Conservation (phyloP, 2,113 vertebrate species). For the Psephotus haematonotus region DNA sequence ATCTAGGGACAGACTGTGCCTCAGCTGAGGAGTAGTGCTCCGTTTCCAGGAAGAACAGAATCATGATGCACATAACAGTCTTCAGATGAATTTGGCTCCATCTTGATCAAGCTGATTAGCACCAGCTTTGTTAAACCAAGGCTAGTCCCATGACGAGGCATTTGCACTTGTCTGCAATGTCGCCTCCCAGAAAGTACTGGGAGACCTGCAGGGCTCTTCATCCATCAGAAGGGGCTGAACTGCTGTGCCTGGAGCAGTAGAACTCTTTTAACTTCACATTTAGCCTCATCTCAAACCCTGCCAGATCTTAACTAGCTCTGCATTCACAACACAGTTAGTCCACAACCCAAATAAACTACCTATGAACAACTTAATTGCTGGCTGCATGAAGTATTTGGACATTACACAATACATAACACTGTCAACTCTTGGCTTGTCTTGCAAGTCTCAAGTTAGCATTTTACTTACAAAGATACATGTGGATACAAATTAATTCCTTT, state of each 20-base stretch:
- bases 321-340: not conserved
- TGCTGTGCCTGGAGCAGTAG: not conserved
- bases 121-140: not conserved
- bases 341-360: not conserved
- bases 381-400: not conserved
- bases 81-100: not conserved
- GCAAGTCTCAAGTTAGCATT: not conserved
- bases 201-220: not conserved
- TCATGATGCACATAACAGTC: rapidly evolving
- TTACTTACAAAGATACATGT: not conserved
- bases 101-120: not conserved
- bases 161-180: not conserved
- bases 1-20: not conserved
- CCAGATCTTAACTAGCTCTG: not conserved
- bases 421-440: rapidly evolving
- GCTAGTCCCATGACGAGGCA: not conserved
- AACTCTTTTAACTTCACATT: not conserved
- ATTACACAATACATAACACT: not conserved
- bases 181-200: not conserved
- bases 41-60: not conserved
- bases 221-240: not conserved
- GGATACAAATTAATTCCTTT: not conserved
- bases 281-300: not conserved
- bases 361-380: not conserved
- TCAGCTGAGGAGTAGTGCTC: not conserved